A percentile compares a stretch with the other conserved stretches of the same genome.
Conservation (phyloP, 1,140 invertebrate species). For the Calliphora vicina region DNA sequence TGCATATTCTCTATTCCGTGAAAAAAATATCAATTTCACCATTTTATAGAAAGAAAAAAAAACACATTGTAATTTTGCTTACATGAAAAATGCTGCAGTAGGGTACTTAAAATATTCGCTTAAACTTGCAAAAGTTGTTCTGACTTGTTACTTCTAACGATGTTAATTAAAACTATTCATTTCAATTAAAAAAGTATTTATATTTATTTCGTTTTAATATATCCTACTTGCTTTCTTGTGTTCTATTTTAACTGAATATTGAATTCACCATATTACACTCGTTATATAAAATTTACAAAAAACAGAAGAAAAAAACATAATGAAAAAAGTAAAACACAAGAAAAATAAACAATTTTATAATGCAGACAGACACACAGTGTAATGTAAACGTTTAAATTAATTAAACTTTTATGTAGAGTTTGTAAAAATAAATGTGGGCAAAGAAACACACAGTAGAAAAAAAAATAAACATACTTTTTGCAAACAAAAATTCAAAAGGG, state of each 20-base stretch:
- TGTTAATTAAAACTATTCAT: background rate
- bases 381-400: slow-evolving; percentile 33
- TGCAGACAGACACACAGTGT: background rate
- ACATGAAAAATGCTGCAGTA: too few species aligned
- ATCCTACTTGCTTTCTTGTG: background rate
- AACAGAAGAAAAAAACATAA: background rate
- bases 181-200: background rate
- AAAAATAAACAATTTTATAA: background rate
- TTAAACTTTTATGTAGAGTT: slow-evolving; percentile 26
- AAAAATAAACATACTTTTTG: background rate
- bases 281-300: background rate
- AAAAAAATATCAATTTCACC: too few species aligned
- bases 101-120: too few species aligned
- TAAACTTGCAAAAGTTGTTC: too few species aligned
- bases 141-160: background rate
- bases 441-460: background rate
- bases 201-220: too few species aligned
- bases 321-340: background rate
- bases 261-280: background rate
- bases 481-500: background rate
- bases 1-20: too few species aligned
- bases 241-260: background rate
- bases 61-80: too few species aligned
- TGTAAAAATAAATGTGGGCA: background rate
- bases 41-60: too few species aligned